Evolutionary conservation across 2,797 vertebrate genomes (phyloP).

Genomic region (Parauchenoglanis ngamensis): DNA sequence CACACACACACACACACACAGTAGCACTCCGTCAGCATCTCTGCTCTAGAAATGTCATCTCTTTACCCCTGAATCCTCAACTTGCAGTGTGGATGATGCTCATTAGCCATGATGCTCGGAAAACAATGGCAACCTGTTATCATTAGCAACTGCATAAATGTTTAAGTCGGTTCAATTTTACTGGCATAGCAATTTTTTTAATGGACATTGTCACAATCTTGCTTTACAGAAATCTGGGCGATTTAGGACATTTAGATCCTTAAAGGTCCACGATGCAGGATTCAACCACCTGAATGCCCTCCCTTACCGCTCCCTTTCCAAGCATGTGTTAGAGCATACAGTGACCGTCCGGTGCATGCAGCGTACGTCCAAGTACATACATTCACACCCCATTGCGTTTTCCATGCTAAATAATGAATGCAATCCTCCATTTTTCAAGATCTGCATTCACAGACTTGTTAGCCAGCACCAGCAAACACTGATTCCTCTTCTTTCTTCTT

Average conservation of each 20-base stretch:
- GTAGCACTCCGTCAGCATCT: constrained; percentile 25
- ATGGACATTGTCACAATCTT: not conserved
- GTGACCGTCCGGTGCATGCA: too few species aligned
- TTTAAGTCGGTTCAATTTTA: not conserved
- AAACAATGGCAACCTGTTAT: constrained; percentile 59
- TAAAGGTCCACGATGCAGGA: too few species aligned
- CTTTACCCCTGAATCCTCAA: constrained; percentile 40
- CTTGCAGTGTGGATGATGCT: constrained; percentile 42
- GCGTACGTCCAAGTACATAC: too few species aligned
- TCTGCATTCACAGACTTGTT: too few species aligned
- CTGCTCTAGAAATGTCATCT: constrained; percentile 41
- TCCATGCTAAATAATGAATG: too few species aligned
- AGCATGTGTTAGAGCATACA: too few species aligned
- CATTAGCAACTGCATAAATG: constrained; percentile 55
- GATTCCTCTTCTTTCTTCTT: too few species aligned
- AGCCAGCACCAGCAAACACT: too few species aligned
- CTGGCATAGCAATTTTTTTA: not conserved
- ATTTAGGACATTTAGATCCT: not conserved
- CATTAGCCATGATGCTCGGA: constrained; percentile 56
- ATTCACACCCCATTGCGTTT: too few species aligned
- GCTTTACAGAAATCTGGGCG: not conserved
- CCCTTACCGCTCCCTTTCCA: too few species aligned
- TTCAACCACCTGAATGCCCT: too few species aligned
- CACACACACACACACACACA: constrained; percentile 24
- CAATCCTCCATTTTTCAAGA: too few species aligned